phyloP scores from a whole-genome alignment of 2,113 vertebrate species.

The Gymnarchus niloticus region DNA sequence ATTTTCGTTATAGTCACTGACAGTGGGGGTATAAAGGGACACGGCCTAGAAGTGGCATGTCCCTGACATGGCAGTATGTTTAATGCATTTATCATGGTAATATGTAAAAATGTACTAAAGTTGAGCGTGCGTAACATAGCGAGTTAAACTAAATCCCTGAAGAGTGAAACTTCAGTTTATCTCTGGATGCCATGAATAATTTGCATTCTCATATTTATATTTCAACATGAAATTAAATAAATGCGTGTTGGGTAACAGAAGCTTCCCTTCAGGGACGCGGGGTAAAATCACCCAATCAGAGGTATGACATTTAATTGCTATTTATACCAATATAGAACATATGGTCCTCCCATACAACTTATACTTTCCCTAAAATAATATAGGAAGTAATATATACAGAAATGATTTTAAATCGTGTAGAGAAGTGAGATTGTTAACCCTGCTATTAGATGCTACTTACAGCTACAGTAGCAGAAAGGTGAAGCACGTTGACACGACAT shows the following conservation, averaged over 20 bases:
- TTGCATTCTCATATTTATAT: conserved; percentile 13
- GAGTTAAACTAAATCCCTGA: neutral
- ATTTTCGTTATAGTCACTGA: conserved; percentile 26
- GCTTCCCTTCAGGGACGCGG: conserved; percentile 9
- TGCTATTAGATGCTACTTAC: conserved; percentile 30
- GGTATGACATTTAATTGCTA: conserved; percentile 37
- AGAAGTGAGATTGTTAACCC: conserved; percentile 33
- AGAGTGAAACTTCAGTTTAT: neutral
- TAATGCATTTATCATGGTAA: too few relatives aligned
- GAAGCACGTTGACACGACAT: conserved; percentile 28
- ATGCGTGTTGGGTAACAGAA: conserved; percentile 7
- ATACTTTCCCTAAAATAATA: conserved; percentile 27
- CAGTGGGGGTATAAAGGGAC: conserved; percentile 34
- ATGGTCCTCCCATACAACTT: neutral
- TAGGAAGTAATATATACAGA: conserved; percentile 22
- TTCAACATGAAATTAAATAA: conserved; percentile 26
- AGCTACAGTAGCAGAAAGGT: conserved; percentile 34
- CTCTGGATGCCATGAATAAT: conserved; percentile 11
- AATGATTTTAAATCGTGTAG: conserved; percentile 20
- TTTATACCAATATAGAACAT: conserved; percentile 3
- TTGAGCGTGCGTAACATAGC: neutral
- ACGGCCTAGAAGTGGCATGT: too few relatives aligned
- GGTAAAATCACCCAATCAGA: neutral
- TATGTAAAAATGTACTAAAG: conserved; percentile 11
- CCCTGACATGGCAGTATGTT: too few relatives aligned